Base-by-base conservation (phyloP, 2,797 vertebrate species). In the Gymnothorax javanicus region DNA sequence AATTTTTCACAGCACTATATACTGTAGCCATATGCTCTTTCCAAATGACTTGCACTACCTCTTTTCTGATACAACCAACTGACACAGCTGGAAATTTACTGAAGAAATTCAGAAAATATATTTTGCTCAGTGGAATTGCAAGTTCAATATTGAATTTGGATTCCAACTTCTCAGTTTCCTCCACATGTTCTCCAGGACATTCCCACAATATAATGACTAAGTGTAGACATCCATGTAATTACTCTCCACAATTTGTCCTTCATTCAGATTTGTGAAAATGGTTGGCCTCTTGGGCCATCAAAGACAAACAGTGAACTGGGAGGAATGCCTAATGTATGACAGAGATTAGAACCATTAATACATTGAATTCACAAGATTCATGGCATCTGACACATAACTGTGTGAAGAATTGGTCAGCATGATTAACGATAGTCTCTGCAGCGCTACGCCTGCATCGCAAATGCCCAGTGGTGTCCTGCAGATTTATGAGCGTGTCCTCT, bases 291-390 rank as follows among this genome's bases (percentile, higher is more conserved):
- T 25, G 71, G 25, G 71, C 13, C 71, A 75, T 25, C n/a, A 43
- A 75, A 75, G 71, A 75, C 27, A 75, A 75, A 33, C 71, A 75
- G 71, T 43, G 43, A 75, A 75, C 71, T 43, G 71, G 71, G 71
- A 43, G 11, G 25, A 69, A 8, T 7, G 64, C n/a, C 25, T 69
- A 69, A 23, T 69, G n/a, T 75, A 75, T 75, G 71, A 75, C 71
- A 33, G 27, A 75, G 25, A 75, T 75, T 12, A 75, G 27, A 15
- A 43, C 9, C 71, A 33, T 25, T 43, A 43, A 75, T 17, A 75
- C 11, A 3, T 17, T 12, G 71, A 75, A 33, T 25, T 43, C 33
- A 15, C 71, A 17, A 13, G 27, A 75, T 75, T 75, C 71, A 75
- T 43, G 33, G 43, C 11, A 7, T 12, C 33, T 15, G 71, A 75